Evolutionary conservation across 2,113 vertebrate species (phyloP).

Genomic region (Ia io): DNA sequence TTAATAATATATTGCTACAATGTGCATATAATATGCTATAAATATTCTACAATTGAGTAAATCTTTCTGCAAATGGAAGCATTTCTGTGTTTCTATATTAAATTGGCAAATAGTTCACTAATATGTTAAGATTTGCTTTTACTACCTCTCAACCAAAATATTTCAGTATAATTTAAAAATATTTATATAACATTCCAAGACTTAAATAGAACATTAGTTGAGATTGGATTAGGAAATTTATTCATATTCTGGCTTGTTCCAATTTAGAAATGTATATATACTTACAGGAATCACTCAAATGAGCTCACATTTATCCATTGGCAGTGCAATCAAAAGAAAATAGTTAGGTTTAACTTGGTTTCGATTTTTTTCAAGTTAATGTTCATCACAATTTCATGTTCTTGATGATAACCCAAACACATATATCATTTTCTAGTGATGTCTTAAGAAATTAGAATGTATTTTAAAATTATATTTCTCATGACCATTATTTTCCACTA

Average conservation of each 20-base stretch:
- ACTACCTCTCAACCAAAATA: background rate
- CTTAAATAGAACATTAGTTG: slow-evolving; percentile 5
- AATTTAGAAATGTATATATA: background rate
- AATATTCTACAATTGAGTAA: background rate
- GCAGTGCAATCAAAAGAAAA: background rate
- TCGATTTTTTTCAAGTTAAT: slow-evolving; percentile 5
- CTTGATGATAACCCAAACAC: background rate
- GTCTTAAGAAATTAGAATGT: background rate
- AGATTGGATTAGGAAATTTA: background rate
- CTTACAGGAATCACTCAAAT: background rate
- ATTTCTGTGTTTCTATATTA: background rate
- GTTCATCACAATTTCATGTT: background rate
- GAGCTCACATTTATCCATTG: background rate
- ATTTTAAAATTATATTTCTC: background rate
- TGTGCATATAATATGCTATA: background rate
- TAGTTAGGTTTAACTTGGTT: background rate
- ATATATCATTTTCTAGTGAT: background rate
- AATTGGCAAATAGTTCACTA: background rate
- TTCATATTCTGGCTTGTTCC: background rate
- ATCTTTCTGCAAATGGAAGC: background rate
- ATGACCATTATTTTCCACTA: background rate
- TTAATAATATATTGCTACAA: background rate
- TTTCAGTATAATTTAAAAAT: slow-evolving; percentile 25
- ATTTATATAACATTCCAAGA: slow-evolving; percentile 13
- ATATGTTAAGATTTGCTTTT: background rate